Conservation (phyloP, 2,888 invertebrate genomes). For the Machimus rusticus region DNA sequence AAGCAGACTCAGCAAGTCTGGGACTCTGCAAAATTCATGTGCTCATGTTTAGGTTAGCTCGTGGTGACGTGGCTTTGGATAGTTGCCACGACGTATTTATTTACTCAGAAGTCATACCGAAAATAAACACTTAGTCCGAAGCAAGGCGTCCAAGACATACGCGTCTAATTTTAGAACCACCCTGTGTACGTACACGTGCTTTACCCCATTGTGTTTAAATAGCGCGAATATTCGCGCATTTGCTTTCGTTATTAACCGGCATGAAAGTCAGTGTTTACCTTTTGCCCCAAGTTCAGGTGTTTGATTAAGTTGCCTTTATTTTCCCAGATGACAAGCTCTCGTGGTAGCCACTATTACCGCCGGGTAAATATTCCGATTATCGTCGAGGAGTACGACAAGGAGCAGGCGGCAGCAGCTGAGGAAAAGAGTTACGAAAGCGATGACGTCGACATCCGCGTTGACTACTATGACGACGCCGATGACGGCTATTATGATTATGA, state of each 20-base stretch:
- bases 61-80: background rate
- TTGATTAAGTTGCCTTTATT: slow-evolving; percentile 31
- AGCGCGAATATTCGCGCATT: background rate
- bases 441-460: background rate
- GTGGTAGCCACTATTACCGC: slow-evolving; percentile 4
- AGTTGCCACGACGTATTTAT: slow-evolving; percentile 26
- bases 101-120: slow-evolving; percentile 40
- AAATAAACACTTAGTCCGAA: slow-evolving; percentile 41
- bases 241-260: slow-evolving; percentile 28
- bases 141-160: background rate
- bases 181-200: background rate
- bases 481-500: slow-evolving; percentile 21
- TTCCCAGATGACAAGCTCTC: slow-evolving; percentile 18
- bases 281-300: slow-evolving; percentile 15
- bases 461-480: slow-evolving; percentile 18
- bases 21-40: background rate
- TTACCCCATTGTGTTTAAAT: background rate
- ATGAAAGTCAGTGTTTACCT: slow-evolving; percentile 31
- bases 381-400: slow-evolving; percentile 28
- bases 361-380: slow-evolving; percentile 17
- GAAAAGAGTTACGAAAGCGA: slow-evolving; percentile 24
- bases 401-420: background rate
- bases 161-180: background rate
- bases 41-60: background rate
- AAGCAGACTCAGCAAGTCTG: background rate